Base-by-base conservation (phyloP, 1,140 invertebrate genomes). In the Zeugodacus cucurbitae region DNA sequence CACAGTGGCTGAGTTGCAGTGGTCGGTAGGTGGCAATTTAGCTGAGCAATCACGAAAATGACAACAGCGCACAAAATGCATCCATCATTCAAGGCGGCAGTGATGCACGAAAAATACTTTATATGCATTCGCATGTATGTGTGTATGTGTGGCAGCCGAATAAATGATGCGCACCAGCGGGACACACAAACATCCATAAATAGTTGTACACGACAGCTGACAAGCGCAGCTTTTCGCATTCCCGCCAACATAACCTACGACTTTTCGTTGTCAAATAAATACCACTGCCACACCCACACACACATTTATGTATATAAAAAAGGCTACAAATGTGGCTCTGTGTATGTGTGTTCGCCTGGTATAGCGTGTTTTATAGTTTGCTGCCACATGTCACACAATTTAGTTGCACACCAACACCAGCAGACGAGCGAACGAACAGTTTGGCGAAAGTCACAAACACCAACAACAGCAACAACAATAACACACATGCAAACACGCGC, bases 201-300 rank as follows among this genome's bases (percentile, higher is more conserved):
- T 82, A 82, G 37, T 82, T 82, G 74, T 82, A 82, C 41, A 82
- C 44, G 74, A 82, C 74, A 82, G 74, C 37, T 82, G 74, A 82
- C 74, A 82, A 82, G 74, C 74, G 74, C 74, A 44, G 41, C 74
- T 82, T 82, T 82, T 48, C 74, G 74, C n/a, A 82, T 82, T 48
- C 74, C 44, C 41, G 41, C 22, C 74, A 37, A 82, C n/a, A 82
- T 82, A 82, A 82, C 74, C 74, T 82, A 82, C 41, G 41, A 82
- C 74, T 82, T 78, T 82, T 48, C 41, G 74, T 48, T 82, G 74
- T 82, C 74, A 82, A 91, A 88, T 89, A 88, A 89, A 89, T 89
- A 91, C 89, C 58, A 37, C 54, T 26, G 59, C 58, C 29, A 10
- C 54, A 59, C n/a, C 26, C 85, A 37, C 20, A 59, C 10, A 58